phyloP scores from a whole-genome alignment of 2,797 vertebrate genomes.

The Galagoides demidoff region DNA sequence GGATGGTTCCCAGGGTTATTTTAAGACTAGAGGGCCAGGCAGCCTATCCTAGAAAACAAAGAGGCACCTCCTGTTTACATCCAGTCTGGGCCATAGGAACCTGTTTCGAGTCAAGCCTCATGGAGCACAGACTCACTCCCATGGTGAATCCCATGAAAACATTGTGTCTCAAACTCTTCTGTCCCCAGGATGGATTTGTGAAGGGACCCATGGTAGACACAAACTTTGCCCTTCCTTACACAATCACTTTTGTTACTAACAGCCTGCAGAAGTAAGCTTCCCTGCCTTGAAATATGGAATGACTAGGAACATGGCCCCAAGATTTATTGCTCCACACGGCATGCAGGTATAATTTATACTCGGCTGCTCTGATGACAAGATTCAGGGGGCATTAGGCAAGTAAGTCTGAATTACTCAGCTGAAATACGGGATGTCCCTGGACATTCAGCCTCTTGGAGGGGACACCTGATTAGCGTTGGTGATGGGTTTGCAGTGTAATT shows the following conservation, averaged over 20 bases:
- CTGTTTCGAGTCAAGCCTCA: background rate
- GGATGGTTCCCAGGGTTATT: background rate
- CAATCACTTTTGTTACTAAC: constrained; percentile 69
- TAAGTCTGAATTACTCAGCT: constrained; percentile 60
- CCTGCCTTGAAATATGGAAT: constrained; percentile 76
- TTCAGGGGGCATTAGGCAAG: constrained; percentile 77
- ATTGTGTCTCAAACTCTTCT: background rate
- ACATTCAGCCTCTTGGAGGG: background rate
- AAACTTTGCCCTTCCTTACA: constrained; percentile 7
- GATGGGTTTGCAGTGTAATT: constrained; percentile 19
- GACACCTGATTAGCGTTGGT: constrained; percentile 16
- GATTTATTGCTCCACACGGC: constrained; percentile 69
- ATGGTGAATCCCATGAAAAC: background rate
- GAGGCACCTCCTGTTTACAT: background rate
- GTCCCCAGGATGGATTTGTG: background rate
- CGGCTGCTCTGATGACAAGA: constrained; percentile 76
- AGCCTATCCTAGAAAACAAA: background rate
- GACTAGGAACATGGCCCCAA: constrained; percentile 15
- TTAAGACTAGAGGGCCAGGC: background rate
- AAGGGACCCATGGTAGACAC: background rate
- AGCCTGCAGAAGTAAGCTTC: constrained; percentile 69
- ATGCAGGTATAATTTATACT: constrained; percentile 73
- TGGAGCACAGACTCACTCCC: background rate
- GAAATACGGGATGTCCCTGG: constrained; percentile 65
- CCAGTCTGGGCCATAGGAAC: too few relatives aligned